Percentiles rank a stretch among this genome's conserved stretches.
Conservation (phyloP, 2,113 vertebrate species). For the Neopipo cinnamomea region DNA sequence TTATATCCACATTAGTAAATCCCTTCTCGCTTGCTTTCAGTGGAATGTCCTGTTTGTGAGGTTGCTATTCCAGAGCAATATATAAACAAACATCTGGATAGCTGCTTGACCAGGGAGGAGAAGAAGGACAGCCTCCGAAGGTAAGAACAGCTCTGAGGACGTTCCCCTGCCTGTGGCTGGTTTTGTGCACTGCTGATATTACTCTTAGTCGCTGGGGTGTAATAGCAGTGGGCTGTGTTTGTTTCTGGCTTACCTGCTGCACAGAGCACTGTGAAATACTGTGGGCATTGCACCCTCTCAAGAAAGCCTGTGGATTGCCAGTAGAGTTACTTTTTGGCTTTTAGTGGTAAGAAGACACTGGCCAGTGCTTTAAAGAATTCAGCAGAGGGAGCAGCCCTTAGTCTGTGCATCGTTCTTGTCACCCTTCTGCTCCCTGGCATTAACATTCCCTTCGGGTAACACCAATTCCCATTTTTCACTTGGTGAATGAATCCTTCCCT, state of each 20-base stretch:
- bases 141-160: slow-evolving; percentile 60
- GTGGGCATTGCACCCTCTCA: neutral
- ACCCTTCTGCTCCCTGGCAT: neutral
- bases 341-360: neutral
- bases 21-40: slow-evolving; percentile 71
- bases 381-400: neutral
- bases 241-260: neutral
- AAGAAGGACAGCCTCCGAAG: slow-evolving; percentile 92
- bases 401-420: fast-evolving
- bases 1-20: neutral
- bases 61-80: slow-evolving; percentile 80
- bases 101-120: slow-evolving; percentile 83
- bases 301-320: neutral
- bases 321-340: neutral
- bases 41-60: slow-evolving; percentile 90
- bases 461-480: neutral
- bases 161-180: fast-evolving
- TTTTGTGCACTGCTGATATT: neutral
- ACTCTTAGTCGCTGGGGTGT: neutral
- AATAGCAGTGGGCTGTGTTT: neutral
- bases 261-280: neutral
- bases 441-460: neutral
- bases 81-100: slow-evolving; percentile 91
- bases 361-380: neutral
- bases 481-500: neutral